phyloP scores from a whole-genome alignment of 2,888 invertebrate genomes.

The Latrodectus elegans region DNA sequence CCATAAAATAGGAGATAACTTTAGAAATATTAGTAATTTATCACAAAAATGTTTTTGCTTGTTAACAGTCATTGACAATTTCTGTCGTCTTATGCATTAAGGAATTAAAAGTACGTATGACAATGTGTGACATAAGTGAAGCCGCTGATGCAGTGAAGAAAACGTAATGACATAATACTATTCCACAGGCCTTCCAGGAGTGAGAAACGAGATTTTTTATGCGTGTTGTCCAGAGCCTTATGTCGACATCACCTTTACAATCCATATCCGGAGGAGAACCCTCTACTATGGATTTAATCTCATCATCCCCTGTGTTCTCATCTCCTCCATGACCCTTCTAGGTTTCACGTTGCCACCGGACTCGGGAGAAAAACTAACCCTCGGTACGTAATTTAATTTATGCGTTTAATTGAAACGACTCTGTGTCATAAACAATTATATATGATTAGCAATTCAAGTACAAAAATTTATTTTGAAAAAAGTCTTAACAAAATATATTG shows the following conservation, averaged over 20 bases:
- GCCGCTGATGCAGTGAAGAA: too few relatives aligned
- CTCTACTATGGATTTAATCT: constrained; percentile 99
- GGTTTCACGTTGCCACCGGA: constrained; percentile 99
- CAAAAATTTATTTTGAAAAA: background rate
- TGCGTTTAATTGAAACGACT: too few relatives aligned
- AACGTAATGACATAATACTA: background rate
- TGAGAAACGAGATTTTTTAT: constrained; percentile 91
- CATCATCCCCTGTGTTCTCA: constrained; percentile 98
- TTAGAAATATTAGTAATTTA: too few relatives aligned
- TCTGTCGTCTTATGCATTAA: too few relatives aligned
- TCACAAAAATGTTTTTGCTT: too few relatives aligned
- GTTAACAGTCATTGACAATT: too few relatives aligned
- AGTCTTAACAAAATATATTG: background rate
- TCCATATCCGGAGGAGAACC: constrained; percentile 95
- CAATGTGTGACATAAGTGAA: too few relatives aligned
- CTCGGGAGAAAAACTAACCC: constrained; percentile 98
- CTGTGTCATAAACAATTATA: background rate
- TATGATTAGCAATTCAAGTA: background rate
- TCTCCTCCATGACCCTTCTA: constrained; percentile 98
- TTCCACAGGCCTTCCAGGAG: constrained; percentile 91
- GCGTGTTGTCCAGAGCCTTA: constrained; percentile 94
- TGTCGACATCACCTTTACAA: constrained; percentile 97
- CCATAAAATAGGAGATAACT: too few relatives aligned
- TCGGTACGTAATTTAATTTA: constrained; percentile 80
- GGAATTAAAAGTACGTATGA: too few relatives aligned